These are phyloP conservation scores for Cassiopea andromeda DNA, from an alignment of 30 jellyfish, hydroid and myxozoan species.

Conservation along the genomic window DNA sequence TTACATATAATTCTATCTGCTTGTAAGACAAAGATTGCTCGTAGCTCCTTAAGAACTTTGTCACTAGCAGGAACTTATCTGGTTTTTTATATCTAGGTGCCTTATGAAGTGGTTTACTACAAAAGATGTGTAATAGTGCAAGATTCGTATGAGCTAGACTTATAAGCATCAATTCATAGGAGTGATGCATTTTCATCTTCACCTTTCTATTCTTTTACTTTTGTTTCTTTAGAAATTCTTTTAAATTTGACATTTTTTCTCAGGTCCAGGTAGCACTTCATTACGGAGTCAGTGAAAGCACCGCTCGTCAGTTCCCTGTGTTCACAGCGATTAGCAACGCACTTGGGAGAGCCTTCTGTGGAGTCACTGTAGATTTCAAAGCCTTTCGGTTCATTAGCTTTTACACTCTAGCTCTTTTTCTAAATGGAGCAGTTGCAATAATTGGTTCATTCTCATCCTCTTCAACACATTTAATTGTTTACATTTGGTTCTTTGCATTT, in stretches of 20 bases:
- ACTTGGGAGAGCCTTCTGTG: constrained; percentile 14
- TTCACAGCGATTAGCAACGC: constrained; percentile 17
- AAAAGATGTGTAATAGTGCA: too few relatives aligned
- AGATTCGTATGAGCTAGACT: too few relatives aligned
- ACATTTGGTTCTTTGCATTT: constrained; percentile 11
- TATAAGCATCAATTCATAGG: too few relatives aligned
- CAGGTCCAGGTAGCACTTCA: constrained; percentile 35
- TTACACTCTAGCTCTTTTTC: background rate
- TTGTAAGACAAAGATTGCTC: too few relatives aligned
- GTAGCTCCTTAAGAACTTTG: too few relatives aligned
- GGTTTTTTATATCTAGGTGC: too few relatives aligned
- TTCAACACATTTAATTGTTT: constrained; percentile 8
- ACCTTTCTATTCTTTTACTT: too few relatives aligned
- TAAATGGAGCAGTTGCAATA: constrained; percentile 9
- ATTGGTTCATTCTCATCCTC: constrained; percentile 27
- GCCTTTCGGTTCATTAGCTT: background rate
- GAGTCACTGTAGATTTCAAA: background rate
- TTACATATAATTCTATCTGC: too few relatives aligned
- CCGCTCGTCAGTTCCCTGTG: constrained; percentile 26
- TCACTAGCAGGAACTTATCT: too few relatives aligned
- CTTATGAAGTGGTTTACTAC: too few relatives aligned
- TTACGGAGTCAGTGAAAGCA: background rate
- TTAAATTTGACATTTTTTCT: background rate
- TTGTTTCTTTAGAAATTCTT: too few relatives aligned
- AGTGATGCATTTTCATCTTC: too few relatives aligned